Percentiles rank a stretch among this genome's conserved stretches.
Evolutionary conservation across 37 sponge, comb jelly and placozoan genomes (phyloP).

Genomic region (Halisarca cf. caerulea): DNA sequence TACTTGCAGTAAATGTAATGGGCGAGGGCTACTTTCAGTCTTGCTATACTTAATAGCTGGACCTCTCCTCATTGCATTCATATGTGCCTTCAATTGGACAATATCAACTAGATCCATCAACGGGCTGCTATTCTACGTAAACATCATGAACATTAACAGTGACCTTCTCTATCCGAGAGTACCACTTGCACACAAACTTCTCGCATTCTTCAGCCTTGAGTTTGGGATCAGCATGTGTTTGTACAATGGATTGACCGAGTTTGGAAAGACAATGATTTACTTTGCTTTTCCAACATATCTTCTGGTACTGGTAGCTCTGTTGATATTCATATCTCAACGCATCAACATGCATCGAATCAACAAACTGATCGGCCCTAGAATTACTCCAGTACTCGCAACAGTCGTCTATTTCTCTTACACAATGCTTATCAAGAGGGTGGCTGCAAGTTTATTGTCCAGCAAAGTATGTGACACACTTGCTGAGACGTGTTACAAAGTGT

Average conservation of each 20-base stretch:
- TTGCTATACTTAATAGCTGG: slow-evolving; percentile 30
- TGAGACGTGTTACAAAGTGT: background rate
- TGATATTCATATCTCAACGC: background rate
- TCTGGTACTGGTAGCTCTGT: background rate
- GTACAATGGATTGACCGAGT: slow-evolving; percentile 34
- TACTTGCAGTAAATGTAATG: slow-evolving; percentile 11
- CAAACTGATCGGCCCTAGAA: slow-evolving; percentile 11
- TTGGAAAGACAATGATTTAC: slow-evolving; percentile 30
- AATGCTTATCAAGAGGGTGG: background rate
- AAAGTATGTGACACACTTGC: background rate
- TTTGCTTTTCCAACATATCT: slow-evolving; percentile 54
- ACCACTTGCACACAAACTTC: background rate
- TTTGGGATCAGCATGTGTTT: slow-evolving; percentile 44
- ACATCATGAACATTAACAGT: slow-evolving; percentile 31
- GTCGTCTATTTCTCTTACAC: slow-evolving; percentile 27
- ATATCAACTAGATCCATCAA: slow-evolving; percentile 31
- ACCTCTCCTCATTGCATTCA: slow-evolving; percentile 15
- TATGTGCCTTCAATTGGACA: slow-evolving; percentile 31
- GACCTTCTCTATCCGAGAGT: background rate
- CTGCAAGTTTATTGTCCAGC: background rate
- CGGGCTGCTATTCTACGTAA: slow-evolving; percentile 55
- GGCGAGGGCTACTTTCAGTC: background rate
- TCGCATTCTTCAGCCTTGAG: slow-evolving; percentile 42
- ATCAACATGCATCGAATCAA: slow-evolving; percentile 8
- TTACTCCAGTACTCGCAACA: slow-evolving; percentile 36